phyloP scores from a whole-genome alignment of 2,888 invertebrate species.

The Netelia melanura region DNA sequence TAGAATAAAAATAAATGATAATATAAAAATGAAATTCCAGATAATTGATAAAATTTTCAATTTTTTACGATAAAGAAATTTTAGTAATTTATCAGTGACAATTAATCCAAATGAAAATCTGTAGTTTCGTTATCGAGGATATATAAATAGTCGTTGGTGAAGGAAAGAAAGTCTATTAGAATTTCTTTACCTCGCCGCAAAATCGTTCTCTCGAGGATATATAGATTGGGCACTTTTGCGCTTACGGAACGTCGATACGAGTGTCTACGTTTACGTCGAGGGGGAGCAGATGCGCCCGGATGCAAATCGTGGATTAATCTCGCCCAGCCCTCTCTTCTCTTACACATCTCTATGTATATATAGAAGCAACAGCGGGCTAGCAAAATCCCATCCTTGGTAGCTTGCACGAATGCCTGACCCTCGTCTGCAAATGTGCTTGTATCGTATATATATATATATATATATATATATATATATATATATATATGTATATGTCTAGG shows the following conservation, averaged over 20 bases:
- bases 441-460: not conserved
- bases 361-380: conserved; percentile 73
- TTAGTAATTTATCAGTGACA: too few species aligned
- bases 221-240: conserved; percentile 66
- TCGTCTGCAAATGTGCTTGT: not conserved
- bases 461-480: conserved; percentile 10
- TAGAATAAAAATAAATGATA: too few species aligned
- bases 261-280: conserved; percentile 59
- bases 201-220: conserved; percentile 71
- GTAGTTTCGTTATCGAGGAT: too few species aligned
- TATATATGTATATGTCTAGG: not conserved
- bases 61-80: too few species aligned
- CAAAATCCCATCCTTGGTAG: conserved; percentile 73
- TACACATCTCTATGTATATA: not conserved
- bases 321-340: conserved; percentile 76
- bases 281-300: conserved; percentile 84
- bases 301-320: conserved; percentile 85
- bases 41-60: too few species aligned
- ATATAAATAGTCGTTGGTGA: not conserved
- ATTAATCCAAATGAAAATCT: too few species aligned
- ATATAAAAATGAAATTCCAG: too few species aligned
- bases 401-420: conserved; percentile 38
- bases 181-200: conserved; percentile 55
- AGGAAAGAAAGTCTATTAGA: conserved; percentile 47
- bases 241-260: conserved; percentile 39